These are phyloP conservation scores for Pristionchus fissidentatus DNA, from an alignment of 2,888 invertebrate genomes.

Conservation along the genomic window DNA sequence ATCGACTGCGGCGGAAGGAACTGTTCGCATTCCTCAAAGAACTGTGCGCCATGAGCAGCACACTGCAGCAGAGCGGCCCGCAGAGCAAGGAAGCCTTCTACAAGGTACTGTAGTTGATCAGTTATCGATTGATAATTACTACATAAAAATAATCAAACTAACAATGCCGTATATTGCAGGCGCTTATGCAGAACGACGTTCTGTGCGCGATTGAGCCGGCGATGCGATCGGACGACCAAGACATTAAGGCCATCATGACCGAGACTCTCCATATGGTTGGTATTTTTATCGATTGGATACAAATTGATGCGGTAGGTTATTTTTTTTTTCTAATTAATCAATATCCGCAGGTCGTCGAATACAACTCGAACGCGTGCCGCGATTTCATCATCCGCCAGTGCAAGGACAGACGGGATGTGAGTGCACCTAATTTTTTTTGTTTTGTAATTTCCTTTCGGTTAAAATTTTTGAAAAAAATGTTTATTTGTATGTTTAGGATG, in stretches of 20 bases:
- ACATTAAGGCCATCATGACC: conserved; percentile 95
- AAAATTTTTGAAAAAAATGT: background rate
- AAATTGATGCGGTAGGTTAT: background rate
- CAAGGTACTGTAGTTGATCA: conserved; percentile 80
- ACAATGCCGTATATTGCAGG: too few species aligned
- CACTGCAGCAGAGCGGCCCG: conserved; percentile 95
- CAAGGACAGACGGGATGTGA: conserved; percentile 78
- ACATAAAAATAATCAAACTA: background rate
- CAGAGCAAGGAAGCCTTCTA: conserved; percentile 97
- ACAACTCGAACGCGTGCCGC: conserved; percentile 94
- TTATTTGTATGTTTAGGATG: conserved; percentile 84
- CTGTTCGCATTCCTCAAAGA: conserved; percentile 97
- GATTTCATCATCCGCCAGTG: conserved; percentile 96
- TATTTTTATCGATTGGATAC: background rate
- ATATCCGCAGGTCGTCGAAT: conserved; percentile 89
- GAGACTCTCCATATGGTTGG: conserved; percentile 79
- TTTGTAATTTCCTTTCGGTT: background rate
- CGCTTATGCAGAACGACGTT: conserved; percentile 69
- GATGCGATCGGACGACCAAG: conserved; percentile 83
- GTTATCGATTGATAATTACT: background rate
- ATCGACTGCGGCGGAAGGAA: conserved; percentile 89
- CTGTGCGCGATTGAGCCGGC: conserved; percentile 72
- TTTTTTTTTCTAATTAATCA: background rate
- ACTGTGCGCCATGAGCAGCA: conserved; percentile 98
- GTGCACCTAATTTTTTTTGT: conserved; percentile 15